Evolutionary conservation across 92 coral and sea anemone species (phyloP).

Genomic region (Anthopleura xanthogrammica): DNA sequence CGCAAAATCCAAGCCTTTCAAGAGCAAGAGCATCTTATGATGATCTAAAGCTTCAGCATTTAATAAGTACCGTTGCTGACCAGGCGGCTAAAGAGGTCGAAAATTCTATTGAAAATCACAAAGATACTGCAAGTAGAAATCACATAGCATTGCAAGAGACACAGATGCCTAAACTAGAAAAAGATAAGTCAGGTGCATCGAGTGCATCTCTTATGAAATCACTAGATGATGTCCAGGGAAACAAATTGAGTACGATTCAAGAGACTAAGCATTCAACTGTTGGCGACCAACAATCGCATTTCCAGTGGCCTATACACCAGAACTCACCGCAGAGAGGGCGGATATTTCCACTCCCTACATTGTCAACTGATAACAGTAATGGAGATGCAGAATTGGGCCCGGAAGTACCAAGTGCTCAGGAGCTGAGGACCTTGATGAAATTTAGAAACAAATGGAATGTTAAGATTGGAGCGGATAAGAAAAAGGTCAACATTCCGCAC

Average conservation of each 20-base stretch:
- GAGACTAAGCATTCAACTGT: neutral
- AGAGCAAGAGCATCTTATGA: neutral
- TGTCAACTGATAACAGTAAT: neutral
- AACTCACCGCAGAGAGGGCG: neutral
- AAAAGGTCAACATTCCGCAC: conserved; percentile 43
- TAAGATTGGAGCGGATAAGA: conserved; percentile 22
- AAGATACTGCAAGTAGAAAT: neutral
- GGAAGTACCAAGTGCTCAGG: conserved; percentile 24
- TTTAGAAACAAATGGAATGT: conserved; percentile 11
- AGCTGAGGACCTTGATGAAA: conserved; percentile 13
- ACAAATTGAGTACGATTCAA: neutral
- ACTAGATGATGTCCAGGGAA: neutral
- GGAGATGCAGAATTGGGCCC: conserved; percentile 12
- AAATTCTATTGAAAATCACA: conserved; percentile 7
- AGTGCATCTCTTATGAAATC: conserved; percentile 7
- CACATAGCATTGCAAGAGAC: neutral
- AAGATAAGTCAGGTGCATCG: neutral
- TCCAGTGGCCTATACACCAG: neutral
- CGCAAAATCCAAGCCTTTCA: neutral
- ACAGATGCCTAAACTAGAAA: conserved; percentile 6
- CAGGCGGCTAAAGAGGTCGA: conserved; percentile 42
- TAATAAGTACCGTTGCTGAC: conserved; percentile 34
- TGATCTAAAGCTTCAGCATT: neutral
- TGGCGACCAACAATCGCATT: neutral
- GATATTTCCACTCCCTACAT: neutral